Percentiles rank a stretch among this genome's conserved stretches.
phyloP scores from a whole-genome alignment of 2,113 vertebrate species.

The Pseudopodoces humilis region DNA sequence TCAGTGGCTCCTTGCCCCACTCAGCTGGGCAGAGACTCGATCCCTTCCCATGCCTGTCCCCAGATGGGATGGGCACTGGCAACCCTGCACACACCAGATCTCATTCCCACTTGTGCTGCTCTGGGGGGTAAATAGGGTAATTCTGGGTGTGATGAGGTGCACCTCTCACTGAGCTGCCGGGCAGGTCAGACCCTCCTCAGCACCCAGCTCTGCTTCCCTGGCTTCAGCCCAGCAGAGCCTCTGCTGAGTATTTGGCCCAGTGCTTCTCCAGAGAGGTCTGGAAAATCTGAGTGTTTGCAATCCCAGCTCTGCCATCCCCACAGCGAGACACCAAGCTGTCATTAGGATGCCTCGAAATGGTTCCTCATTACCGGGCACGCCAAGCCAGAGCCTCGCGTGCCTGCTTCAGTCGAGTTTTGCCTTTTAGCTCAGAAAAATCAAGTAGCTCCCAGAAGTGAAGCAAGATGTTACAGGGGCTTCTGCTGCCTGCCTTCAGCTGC shows the following conservation, averaged over 20 bases:
- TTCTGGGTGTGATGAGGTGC: not conserved
- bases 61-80: rapidly evolving
- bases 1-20: not conserved
- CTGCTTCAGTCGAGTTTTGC: not conserved
- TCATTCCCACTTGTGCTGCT: not conserved
- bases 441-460: not conserved
- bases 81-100: not conserved
- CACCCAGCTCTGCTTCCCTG: not conserved
- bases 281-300: constrained; percentile 50
- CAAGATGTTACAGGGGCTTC: not conserved
- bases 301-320: not conserved
- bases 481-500: not conserved
- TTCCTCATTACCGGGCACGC: constrained; percentile 36
- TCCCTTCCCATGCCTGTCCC: not conserved
- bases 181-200: not conserved
- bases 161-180: not conserved
- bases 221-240: not conserved
- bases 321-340: constrained; percentile 39
- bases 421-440: not conserved
- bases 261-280: constrained; percentile 17
- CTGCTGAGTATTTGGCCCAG: not conserved
- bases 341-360: constrained; percentile 36
- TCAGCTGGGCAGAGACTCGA: not conserved
- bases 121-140: not conserved
- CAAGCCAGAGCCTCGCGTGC: constrained; percentile 31